phyloP scores from a whole-genome alignment of 2,888 invertebrate genomes.

The Formica aserva region DNA sequence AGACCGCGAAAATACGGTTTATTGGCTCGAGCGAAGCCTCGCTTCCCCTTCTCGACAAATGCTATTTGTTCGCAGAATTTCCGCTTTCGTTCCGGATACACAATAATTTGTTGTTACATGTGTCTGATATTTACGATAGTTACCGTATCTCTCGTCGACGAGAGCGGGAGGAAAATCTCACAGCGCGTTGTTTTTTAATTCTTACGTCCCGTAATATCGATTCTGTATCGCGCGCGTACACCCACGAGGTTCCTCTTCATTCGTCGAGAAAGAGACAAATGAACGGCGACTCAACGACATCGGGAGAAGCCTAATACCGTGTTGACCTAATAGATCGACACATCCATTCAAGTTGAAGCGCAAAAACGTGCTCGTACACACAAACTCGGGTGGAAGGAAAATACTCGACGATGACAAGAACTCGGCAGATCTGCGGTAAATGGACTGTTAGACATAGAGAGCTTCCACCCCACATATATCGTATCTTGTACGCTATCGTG shows the following conservation, averaged over 20 bases:
- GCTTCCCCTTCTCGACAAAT: conserved; percentile 45
- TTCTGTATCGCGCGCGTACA: conserved; percentile 17
- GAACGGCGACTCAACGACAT: conserved; percentile 14
- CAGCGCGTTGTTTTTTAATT: conserved; percentile 12
- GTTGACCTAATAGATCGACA: conserved; percentile 76
- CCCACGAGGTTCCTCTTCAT: conserved; percentile 25
- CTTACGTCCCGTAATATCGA: conserved; percentile 13
- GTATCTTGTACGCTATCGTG: conserved; percentile 9
- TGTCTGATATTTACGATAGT: conserved; percentile 24
- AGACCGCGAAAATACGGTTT: conserved; percentile 67
- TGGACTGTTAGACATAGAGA: conserved; percentile 58
- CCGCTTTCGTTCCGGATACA: conserved; percentile 26
- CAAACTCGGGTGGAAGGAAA: conserved; percentile 51
- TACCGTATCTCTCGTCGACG: conserved; percentile 15
- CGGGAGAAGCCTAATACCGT: conserved; percentile 69
- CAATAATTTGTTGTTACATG: conserved; percentile 49
- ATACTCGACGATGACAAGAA: conserved; percentile 60
- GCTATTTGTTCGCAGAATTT: conserved; percentile 55
- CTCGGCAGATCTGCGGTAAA: conserved; percentile 71
- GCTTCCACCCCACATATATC: conserved; percentile 3
- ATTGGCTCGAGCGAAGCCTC: conserved; percentile 58
- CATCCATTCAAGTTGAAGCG: conserved; percentile 66
- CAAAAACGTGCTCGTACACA: conserved; percentile 62
- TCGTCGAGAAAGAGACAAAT: conserved; percentile 40
- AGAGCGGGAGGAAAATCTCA: conserved; percentile 1